Evolutionary conservation across 2,888 invertebrate species (phyloP).

Genomic region (Plemyria rubiginata): DNA sequence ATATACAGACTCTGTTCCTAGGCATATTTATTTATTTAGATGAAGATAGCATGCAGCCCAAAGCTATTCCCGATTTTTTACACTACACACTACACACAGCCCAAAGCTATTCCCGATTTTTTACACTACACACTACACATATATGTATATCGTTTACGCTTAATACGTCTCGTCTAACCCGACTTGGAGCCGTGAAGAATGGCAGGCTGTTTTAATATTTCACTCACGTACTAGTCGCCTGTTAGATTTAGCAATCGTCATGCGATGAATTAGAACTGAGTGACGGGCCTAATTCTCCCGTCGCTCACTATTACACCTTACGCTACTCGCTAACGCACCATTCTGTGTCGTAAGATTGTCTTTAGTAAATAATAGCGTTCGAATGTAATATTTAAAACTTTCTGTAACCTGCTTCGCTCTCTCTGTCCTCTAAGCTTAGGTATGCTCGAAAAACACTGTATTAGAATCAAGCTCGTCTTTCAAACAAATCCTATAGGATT

Average conservation of each 20-base stretch:
- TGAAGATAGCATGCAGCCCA: background rate
- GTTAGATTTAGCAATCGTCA: conserved; percentile 51
- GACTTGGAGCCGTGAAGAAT: conserved; percentile 46
- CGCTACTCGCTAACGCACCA: conserved; percentile 19
- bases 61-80: background rate
- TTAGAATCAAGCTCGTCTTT: no score
- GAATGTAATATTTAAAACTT: no score
- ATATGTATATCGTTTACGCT: conserved; percentile 3
- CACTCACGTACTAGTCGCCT: conserved; percentile 47
- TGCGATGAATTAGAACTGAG: conserved; percentile 35
- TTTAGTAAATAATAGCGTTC: background rate
- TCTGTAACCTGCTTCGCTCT: no score
- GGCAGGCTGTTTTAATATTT: conserved; percentile 55
- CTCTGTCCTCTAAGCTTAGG: no score
- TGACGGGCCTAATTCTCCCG: conserved; percentile 22
- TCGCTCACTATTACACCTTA: conserved; percentile 38
- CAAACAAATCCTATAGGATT: no score
- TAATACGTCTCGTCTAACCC: conserved; percentile 11
- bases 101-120: background rate
- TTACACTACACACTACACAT: background rate
- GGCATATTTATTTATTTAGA: background rate
- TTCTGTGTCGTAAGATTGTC: conserved; percentile 6
- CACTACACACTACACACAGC: background rate
- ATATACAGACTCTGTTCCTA: background rate
- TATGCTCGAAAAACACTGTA: no score